Conservation (phyloP, 1,140 invertebrate species). For the Sitodiplosis mosellana region DNA sequence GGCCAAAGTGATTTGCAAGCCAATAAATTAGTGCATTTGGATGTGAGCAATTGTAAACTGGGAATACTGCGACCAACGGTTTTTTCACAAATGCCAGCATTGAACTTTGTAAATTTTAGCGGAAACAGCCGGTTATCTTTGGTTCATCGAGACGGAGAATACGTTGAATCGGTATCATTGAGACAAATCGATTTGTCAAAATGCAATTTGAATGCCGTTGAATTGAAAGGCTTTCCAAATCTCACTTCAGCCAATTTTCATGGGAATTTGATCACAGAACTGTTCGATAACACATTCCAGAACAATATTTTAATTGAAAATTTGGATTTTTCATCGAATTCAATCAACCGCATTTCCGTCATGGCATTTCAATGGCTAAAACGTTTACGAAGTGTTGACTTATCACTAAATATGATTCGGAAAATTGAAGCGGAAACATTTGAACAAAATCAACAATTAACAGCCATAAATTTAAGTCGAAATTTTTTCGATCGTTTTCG, state of each 20-base stretch:
- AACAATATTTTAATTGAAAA: slow-evolving; percentile 37
- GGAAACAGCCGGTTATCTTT: slow-evolving; percentile 30
- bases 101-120: slow-evolving; percentile 30
- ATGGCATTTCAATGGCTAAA: slow-evolving; percentile 33
- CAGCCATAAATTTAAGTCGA: slow-evolving; percentile 36
- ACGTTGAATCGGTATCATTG: slow-evolving; percentile 30
- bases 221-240: slow-evolving; percentile 36
- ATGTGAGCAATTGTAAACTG: slow-evolving; percentile 34
- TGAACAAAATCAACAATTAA: slow-evolving; percentile 31
- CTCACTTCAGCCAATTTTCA: slow-evolving; percentile 33
- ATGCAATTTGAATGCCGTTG: slow-evolving; percentile 40
- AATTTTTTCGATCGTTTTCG: slow-evolving; percentile 40
- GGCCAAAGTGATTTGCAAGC: slow-evolving; percentile 26
- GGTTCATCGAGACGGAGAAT: slow-evolving; percentile 11
- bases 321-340: slow-evolving; percentile 43
- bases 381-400: slow-evolving; percentile 35
- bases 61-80: slow-evolving; percentile 26
- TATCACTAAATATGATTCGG: slow-evolving; percentile 45
- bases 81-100: slow-evolving; percentile 27
- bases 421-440: slow-evolving; percentile 32
- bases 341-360: slow-evolving; percentile 30
- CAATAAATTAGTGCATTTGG: slow-evolving; percentile 28
- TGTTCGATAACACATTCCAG: slow-evolving; percentile 34
- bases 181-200: slow-evolving; percentile 38
- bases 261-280: slow-evolving; percentile 34